Base-by-base conservation (phyloP, 2,113 vertebrate genomes). In the Anarrhichthys ocellatus region DNA sequence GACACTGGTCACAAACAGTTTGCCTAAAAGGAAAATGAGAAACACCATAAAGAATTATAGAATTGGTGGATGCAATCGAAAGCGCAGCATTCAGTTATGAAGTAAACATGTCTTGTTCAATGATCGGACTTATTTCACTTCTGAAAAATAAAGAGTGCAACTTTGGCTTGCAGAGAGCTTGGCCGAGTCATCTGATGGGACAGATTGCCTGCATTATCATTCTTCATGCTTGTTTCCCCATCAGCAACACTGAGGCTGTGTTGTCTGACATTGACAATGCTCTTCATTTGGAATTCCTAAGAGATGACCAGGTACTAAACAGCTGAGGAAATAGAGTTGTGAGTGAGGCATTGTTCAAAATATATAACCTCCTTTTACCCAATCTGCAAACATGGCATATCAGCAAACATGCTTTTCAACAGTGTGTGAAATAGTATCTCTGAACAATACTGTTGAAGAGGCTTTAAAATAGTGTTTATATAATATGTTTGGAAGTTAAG, bases 151-250 rank as follows among this genome's bases (percentile, higher is more conserved):
- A 67, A 44, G 24, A 74, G 1, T 56, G 36, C 22, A 17, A 63
- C 22, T 48, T 32, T 20, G 42, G n/a, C 38, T 46, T 71, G 62
- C 32, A 42, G 34, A 67, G 18, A 32, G 17, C 54, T 18, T 34
- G 22, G 4, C 8, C 80, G 77, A 73, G 87, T 92, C 88, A 90
- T 76, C 82, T 87, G 85, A 91, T 78, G 58, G 18, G 40, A 76
- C 54, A 76, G 76, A 84, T 38, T 56, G 74, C 36, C 58, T 46
- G 42, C 73, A 91, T 91, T 90, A 89, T 88, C 87, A 91, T 92
- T 87, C 90, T 52, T 87, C 68, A 81, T 80, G 80, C 81, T 62
- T 29, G 52, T 70, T 85, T 85, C 58, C 58, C 68, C 78, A 69
- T 81, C 50, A 78, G 67, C 74, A 80, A 27, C 81, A 93, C 87